phyloP scores from a whole-genome alignment of 2,888 invertebrate species.

The Agrotis segetum region DNA sequence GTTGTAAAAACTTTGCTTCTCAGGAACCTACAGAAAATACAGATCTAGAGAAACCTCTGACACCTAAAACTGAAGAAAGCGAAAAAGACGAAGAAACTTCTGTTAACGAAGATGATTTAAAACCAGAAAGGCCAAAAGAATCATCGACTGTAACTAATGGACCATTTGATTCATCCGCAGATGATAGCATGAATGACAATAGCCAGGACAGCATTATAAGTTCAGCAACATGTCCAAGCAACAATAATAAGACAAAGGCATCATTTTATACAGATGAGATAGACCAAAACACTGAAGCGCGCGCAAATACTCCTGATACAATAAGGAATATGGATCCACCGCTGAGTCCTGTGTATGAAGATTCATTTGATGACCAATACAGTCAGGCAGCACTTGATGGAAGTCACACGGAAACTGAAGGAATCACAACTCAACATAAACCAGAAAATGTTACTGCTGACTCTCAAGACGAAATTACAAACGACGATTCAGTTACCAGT shows the following conservation, averaged over 20 bases:
- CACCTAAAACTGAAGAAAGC: slow-evolving; percentile 16
- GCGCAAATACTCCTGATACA: slow-evolving; percentile 5
- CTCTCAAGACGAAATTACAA: slow-evolving; percentile 25
- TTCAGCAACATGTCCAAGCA: slow-evolving; percentile 12
- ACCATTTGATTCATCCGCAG: slow-evolving; percentile 36
- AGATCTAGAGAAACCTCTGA: slow-evolving; percentile 34
- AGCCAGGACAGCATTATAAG: slow-evolving; percentile 29
- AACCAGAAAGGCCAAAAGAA: slow-evolving; percentile 15
- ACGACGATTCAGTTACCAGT: slow-evolving; percentile 34
- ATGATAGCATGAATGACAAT: slow-evolving; percentile 45
- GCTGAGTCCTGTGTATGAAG: slow-evolving; percentile 49
- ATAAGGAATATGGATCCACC: slow-evolving; percentile 13
- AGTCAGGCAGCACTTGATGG: slow-evolving; percentile 10
- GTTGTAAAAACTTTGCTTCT: slow-evolving; percentile 28
- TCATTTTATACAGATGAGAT: slow-evolving; percentile 10
- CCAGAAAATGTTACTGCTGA: slow-evolving; percentile 8
- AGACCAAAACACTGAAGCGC: slow-evolving; percentile 6
- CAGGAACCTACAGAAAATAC: slow-evolving; percentile 13
- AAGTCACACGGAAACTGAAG: slow-evolving; percentile 19
- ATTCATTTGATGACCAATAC: slow-evolving; percentile 36
- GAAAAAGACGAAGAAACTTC: slow-evolving; percentile 14
- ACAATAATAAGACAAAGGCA: slow-evolving; percentile 30
- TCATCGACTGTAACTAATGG: slow-evolving; percentile 30
- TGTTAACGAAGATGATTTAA: slow-evolving; percentile 15
- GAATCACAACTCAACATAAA: slow-evolving; percentile 11